These are phyloP conservation scores for Jordanella pulchra DNA, from an alignment of 2,797 vertebrate species.

Conservation along the genomic window DNA sequence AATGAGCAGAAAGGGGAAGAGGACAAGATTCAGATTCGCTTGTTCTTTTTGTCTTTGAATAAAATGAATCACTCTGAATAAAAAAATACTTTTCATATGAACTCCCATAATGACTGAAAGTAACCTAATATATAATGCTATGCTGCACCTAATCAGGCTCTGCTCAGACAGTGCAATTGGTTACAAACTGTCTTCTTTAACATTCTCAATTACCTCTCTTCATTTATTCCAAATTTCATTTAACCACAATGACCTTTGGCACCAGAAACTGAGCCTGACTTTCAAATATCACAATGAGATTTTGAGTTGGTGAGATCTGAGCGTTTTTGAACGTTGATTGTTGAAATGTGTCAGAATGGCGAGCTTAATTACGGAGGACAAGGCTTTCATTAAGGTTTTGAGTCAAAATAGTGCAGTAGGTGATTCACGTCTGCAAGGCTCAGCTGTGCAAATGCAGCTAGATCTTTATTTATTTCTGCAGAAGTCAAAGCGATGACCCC, in stretches of 20 bases:
- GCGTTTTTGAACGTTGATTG: conserved; percentile 68
- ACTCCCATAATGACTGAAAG: background rate
- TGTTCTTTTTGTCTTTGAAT: background rate
- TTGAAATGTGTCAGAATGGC: conserved; percentile 68
- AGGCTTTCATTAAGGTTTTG: conserved; percentile 43
- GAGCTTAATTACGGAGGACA: conserved; percentile 61
- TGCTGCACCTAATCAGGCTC: conserved; percentile 14
- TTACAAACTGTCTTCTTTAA: conserved; percentile 24
- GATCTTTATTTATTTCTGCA: conserved; percentile 62
- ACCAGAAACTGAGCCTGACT: conserved; percentile 42
- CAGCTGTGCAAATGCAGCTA: conserved; percentile 22
- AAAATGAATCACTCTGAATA: background rate
- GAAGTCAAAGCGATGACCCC: conserved; percentile 68
- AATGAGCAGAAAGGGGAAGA: conserved; percentile 6
- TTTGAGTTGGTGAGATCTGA: conserved; percentile 63
- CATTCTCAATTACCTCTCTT: conserved; percentile 50
- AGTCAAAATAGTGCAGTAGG: conserved; percentile 49
- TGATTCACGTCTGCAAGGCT: conserved; percentile 28
- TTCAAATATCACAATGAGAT: conserved; percentile 48
- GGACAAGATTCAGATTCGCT: background rate
- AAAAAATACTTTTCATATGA: background rate
- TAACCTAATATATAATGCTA: background rate
- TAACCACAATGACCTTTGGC: conserved; percentile 61
- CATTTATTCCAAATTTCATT: conserved; percentile 63
- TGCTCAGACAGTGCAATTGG: conserved; percentile 12